Conservation (phyloP, 2,113 vertebrate genomes). For the Heterotis niloticus region DNA sequence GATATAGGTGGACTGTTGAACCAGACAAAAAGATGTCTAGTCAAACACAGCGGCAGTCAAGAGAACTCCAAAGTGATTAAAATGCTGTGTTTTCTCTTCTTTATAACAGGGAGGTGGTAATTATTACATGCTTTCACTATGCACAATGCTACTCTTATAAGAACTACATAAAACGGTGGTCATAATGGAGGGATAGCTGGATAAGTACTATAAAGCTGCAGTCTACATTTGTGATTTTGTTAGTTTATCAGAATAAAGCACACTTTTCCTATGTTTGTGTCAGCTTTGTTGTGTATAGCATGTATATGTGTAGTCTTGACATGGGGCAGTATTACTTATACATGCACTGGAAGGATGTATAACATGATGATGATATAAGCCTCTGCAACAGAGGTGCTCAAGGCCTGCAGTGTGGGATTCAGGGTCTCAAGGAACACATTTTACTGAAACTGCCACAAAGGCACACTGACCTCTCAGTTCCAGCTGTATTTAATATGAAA, state of each 20-base stretch:
- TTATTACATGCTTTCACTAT: background rate
- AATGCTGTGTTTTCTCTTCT: conserved; percentile 9
- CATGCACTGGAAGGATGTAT: background rate
- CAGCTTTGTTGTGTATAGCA: background rate
- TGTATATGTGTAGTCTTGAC: background rate
- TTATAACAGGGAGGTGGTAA: background rate
- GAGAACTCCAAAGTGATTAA: background rate
- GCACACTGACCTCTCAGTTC: background rate
- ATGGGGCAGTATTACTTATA: background rate
- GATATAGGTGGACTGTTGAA: background rate
- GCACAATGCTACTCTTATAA: background rate
- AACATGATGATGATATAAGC: background rate
- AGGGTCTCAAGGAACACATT: background rate
- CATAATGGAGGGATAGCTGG: background rate
- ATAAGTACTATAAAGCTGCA: background rate
- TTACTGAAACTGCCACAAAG: background rate
- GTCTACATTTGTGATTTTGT: background rate
- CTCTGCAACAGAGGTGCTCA: background rate
- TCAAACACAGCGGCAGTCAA: background rate
- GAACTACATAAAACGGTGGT: background rate
- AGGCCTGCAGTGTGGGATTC: background rate
- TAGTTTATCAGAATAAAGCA: background rate
- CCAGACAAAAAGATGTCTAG: background rate
- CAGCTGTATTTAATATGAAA: background rate
- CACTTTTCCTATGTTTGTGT: background rate